Evolutionary conservation across 1,140 invertebrate species (phyloP).

Genomic region (Capitella teleta): DNA sequence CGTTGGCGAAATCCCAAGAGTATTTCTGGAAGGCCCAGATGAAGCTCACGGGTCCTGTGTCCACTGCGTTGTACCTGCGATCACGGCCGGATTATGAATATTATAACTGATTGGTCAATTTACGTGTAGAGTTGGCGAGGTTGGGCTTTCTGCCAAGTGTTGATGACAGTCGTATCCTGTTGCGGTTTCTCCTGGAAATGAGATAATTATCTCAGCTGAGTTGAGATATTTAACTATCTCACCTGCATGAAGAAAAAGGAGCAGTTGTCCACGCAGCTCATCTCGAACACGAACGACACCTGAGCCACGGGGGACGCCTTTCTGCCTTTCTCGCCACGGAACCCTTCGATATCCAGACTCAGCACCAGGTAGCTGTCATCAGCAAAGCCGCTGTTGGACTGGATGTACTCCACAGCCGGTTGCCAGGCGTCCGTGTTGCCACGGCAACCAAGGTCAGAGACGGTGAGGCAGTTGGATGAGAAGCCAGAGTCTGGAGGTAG

Average conservation of each 20-base stretch:
- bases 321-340: slow-evolving; percentile 37
- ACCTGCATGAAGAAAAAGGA: slow-evolving; percentile 49
- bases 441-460: slow-evolving; percentile 12
- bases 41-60: slow-evolving; percentile 45
- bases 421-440: slow-evolving; percentile 33
- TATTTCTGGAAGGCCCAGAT: slow-evolving; percentile 51
- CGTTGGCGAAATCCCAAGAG: slow-evolving; percentile 25
- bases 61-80: slow-evolving; percentile 13
- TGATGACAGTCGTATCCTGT: too few relatives aligned
- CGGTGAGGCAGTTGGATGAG: slow-evolving; percentile 41
- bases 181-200: too few relatives aligned
- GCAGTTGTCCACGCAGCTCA: slow-evolving; percentile 44
- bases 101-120: too few relatives aligned
- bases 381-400: slow-evolving; percentile 39
- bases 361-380: slow-evolving; percentile 45
- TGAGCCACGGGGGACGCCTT: slow-evolving; percentile 39
- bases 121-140: too few relatives aligned
- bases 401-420: slow-evolving; percentile 41
- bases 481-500: slow-evolving; percentile 45
- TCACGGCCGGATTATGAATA: background rate
- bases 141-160: too few relatives aligned
- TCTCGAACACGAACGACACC: slow-evolving; percentile 46
- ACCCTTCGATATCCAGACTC: slow-evolving; percentile 44
- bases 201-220: too few relatives aligned
- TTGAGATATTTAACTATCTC: slow-evolving; percentile 12